These are phyloP conservation scores for Wasmannia auropunctata DNA, from an alignment of 1,140 invertebrate species.

Conservation along the genomic window DNA sequence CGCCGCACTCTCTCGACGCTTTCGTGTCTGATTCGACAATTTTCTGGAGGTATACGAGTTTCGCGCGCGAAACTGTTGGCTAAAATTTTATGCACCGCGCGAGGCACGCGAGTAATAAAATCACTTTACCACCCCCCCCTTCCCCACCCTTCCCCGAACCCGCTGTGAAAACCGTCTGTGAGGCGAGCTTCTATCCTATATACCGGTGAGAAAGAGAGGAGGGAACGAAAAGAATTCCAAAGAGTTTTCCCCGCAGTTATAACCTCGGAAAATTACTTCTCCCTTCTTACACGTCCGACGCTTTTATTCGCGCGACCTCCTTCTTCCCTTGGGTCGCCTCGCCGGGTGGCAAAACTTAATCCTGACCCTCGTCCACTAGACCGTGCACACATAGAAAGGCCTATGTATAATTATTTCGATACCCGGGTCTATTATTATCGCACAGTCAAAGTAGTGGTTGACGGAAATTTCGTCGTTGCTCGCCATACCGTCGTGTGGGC, in stretches of 20 bases:
- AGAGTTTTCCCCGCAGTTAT: neutral
- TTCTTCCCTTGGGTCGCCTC: neutral
- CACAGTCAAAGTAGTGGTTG: conserved; percentile 18
- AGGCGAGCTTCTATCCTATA: neutral
- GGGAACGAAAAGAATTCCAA: neutral
- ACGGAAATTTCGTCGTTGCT: conserved; percentile 25
- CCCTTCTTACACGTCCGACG: neutral
- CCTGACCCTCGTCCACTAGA: conserved; percentile 33
- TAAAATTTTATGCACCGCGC: conserved; percentile 51
- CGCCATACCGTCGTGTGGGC: neutral
- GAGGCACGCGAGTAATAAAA: conserved; percentile 45
- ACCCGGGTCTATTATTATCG: conserved; percentile 44
- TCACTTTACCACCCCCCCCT: too few species aligned
- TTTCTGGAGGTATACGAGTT: conserved; percentile 3
- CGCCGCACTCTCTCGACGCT: too few species aligned
- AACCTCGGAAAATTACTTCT: conserved; percentile 35
- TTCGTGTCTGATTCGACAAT: conserved; percentile 50
- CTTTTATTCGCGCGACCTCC: conserved; percentile 30
- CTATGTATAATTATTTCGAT: conserved; percentile 50
- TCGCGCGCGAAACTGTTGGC: neutral
- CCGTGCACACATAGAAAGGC: conserved; percentile 5
- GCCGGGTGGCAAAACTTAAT: conserved; percentile 22
- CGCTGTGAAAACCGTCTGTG: neutral
- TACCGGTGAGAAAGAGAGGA: neutral
- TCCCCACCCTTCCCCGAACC: too few species aligned